A percentile compares a stretch with the other conserved stretches of the same genome.
phyloP scores from a whole-genome alignment of 2,888 invertebrate species.

The Erebia palarica region DNA sequence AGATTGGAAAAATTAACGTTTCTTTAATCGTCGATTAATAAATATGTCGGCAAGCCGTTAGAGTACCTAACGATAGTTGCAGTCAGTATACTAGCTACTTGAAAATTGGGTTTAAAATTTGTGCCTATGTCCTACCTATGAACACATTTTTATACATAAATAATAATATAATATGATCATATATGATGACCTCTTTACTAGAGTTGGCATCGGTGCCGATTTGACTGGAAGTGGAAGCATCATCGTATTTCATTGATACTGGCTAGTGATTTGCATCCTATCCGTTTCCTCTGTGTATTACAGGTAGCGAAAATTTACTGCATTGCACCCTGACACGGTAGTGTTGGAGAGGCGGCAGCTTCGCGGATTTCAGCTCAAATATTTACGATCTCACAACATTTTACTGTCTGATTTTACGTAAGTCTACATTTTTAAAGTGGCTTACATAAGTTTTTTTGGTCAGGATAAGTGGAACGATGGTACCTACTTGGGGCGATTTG shows the following conservation, averaged over 20 bases:
- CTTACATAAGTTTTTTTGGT: slow-evolving; percentile 20
- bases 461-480: slow-evolving; percentile 8
- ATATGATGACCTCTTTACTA: slow-evolving; percentile 18
- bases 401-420: slow-evolving; percentile 26
- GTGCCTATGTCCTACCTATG: too few species aligned
- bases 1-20: too few species aligned
- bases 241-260: slow-evolving; percentile 32
- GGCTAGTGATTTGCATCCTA: slow-evolving; percentile 7
- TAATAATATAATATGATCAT: slow-evolving; percentile 2
- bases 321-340: slow-evolving; percentile 35
- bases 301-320: slow-evolving; percentile 35
- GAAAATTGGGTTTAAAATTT: too few species aligned
- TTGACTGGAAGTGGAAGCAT: too few species aligned
- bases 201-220: slow-evolving; percentile 27
- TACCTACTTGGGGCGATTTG: neutral
- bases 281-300: slow-evolving; percentile 22
- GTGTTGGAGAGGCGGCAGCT: slow-evolving; percentile 33
- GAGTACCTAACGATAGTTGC: too few species aligned
- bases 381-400: slow-evolving; percentile 31
- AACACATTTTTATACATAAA: neutral
- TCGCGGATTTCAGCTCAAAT: slow-evolving; percentile 31
- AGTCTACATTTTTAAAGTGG: slow-evolving; percentile 8
- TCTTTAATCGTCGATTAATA: too few species aligned
- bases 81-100: too few species aligned
- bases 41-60: too few species aligned